phyloP scores from a whole-genome alignment of 2,113 vertebrate genomes.

The Copsychus sechellarum region DNA sequence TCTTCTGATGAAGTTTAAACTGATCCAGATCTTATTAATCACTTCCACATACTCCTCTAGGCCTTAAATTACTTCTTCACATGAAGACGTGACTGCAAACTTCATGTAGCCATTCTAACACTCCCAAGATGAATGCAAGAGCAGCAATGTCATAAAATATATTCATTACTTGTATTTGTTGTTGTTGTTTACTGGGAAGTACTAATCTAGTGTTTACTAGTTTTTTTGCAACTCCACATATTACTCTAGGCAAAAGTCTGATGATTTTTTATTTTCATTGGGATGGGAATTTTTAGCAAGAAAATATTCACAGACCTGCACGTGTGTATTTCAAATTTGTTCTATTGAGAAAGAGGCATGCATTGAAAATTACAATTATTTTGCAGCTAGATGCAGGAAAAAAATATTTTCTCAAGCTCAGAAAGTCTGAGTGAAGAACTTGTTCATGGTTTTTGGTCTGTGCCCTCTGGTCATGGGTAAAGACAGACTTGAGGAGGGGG shows the following conservation, averaged over 20 bases:
- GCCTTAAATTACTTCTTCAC: conserved; percentile 5
- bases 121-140: conserved; percentile 28
- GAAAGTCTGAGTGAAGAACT: background rate
- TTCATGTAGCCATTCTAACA: background rate
- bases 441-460: background rate
- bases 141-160: conserved; percentile 24
- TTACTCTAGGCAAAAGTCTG: background rate
- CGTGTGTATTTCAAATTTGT: background rate
- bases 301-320: background rate
- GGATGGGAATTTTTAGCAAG: background rate
- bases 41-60: background rate
- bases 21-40: background rate
- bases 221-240: background rate
- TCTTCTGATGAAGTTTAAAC: background rate
- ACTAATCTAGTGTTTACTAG: background rate
- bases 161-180: conserved; percentile 23
- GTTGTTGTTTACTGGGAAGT: background rate
- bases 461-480: background rate
- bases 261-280: background rate
- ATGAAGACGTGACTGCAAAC: conserved; percentile 39
- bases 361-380: background rate
- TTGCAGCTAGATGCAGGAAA: background rate
- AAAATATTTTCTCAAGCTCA: background rate
- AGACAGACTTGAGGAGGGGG: background rate
- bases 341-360: background rate